These are phyloP conservation scores for Cercocebus atys DNA, from an alignment of 2,113 vertebrate species.

Conservation along the genomic window DNA sequence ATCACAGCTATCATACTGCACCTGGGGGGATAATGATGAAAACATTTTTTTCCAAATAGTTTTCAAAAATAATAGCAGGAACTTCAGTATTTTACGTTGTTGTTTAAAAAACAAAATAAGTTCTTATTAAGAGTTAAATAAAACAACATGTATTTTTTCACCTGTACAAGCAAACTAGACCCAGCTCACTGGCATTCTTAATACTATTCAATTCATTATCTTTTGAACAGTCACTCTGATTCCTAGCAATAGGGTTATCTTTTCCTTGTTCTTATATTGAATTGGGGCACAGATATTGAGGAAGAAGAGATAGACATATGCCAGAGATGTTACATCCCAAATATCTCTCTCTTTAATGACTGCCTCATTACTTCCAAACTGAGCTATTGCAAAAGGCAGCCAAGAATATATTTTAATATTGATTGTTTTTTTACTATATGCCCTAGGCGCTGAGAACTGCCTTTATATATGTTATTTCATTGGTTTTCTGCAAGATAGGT, in stretches of 20 bases:
- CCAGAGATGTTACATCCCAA: background rate
- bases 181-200: background rate
- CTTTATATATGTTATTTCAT: background rate
- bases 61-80: background rate
- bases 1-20: background rate
- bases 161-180: background rate
- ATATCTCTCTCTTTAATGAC: background rate
- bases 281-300: background rate
- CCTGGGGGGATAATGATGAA: background rate
- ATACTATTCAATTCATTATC: background rate
- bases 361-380: background rate
- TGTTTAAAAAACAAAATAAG: background rate
- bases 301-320: background rate
- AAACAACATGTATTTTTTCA: background rate
- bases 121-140: background rate
- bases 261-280: background rate
- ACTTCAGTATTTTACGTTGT: background rate
- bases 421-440: background rate
- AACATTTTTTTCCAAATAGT: background rate
- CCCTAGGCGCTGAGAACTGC: background rate
- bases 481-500: background rate
- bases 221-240: background rate
- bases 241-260: background rate
- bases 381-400: background rate
- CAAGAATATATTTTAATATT: background rate